Percentiles rank a stretch among this genome's conserved stretches.
These are phyloP conservation scores for Lutjanus campechanus DNA, from an alignment of 2,797 vertebrate genomes.

Conservation along the genomic window DNA sequence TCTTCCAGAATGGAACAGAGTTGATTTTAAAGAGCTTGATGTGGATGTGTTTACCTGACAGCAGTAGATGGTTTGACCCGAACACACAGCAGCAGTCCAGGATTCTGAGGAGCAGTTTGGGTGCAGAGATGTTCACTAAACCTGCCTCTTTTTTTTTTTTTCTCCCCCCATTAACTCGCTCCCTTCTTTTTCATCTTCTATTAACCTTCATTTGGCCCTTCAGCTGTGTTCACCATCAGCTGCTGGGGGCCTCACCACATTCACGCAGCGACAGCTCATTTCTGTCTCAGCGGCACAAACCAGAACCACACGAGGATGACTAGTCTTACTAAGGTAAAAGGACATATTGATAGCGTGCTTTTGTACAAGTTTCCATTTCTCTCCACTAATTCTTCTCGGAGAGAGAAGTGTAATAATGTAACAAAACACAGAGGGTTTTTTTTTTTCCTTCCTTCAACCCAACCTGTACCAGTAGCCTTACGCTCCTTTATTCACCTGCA, in stretches of 20 bases:
- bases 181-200: constrained; percentile 15
- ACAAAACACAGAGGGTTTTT: constrained; percentile 12
- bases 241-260: constrained; percentile 17
- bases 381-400: constrained; percentile 11
- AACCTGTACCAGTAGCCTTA: constrained; percentile 80
- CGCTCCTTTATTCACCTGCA: constrained; percentile 56
- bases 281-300: constrained; percentile 52
- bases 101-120: constrained; percentile 62
- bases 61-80: constrained; percentile 43
- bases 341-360: constrained; percentile 19
- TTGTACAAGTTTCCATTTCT: constrained; percentile 38
- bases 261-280: constrained; percentile 12
- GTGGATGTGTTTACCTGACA: constrained; percentile 21
- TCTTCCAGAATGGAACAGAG: constrained; percentile 26
- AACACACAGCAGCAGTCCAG: constrained; percentile 59
- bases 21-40: constrained; percentile 23
- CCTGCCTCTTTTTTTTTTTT: constrained; percentile 32
- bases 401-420: constrained; percentile 25
- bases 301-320: constrained; percentile 28
- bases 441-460: constrained; percentile 14
- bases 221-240: constrained; percentile 29
- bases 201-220: constrained; percentile 27
- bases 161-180: background rate
- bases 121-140: constrained; percentile 57
- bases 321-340: constrained; percentile 9